phyloP scores from a whole-genome alignment of 2,797 vertebrate genomes.

The Enteromius unitaeniatus region DNA sequence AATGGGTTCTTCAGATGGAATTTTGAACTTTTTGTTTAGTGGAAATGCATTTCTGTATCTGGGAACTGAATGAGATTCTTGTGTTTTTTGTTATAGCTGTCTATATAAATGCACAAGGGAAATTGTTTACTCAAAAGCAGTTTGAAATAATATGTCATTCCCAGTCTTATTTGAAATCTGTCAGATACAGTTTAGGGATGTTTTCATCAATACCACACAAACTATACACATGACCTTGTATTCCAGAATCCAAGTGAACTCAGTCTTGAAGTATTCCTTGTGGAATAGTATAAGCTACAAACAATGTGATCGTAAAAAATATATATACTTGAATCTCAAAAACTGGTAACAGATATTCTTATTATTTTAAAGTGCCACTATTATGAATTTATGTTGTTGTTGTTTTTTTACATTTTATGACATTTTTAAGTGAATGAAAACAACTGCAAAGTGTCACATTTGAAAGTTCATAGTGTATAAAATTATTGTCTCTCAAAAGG shows the following conservation, averaged over 20 bases:
- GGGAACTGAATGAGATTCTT: not conserved
- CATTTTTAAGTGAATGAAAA: no score
- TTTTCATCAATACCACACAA: not conserved
- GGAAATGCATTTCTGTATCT: not conserved
- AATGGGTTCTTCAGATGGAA: not conserved
- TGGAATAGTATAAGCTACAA: not conserved
- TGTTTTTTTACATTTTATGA: no score
- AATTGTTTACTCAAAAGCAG: not conserved
- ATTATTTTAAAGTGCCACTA: no score
- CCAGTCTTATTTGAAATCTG: not conserved
- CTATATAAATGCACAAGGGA: not conserved
- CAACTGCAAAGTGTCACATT: no score
- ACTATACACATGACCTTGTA: not conserved
- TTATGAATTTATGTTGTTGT: no score
- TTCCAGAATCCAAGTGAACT: slow-evolving; percentile 10
- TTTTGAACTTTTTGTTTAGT: not conserved
- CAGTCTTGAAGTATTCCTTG: not conserved
- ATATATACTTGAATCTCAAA: no score
- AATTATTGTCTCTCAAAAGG: no score
- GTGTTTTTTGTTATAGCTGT: not conserved
- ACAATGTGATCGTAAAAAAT: not conserved
- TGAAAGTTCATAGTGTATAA: no score
- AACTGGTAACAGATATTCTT: not conserved
- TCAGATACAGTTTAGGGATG: slow-evolving; percentile 5
- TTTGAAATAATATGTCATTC: not conserved